A percentile compares a stretch with the other conserved stretches of the same genome.
These are phyloP conservation scores for Anas capensis DNA, from an alignment of 2,797 vertebrate species.

Conservation along the genomic window DNA sequence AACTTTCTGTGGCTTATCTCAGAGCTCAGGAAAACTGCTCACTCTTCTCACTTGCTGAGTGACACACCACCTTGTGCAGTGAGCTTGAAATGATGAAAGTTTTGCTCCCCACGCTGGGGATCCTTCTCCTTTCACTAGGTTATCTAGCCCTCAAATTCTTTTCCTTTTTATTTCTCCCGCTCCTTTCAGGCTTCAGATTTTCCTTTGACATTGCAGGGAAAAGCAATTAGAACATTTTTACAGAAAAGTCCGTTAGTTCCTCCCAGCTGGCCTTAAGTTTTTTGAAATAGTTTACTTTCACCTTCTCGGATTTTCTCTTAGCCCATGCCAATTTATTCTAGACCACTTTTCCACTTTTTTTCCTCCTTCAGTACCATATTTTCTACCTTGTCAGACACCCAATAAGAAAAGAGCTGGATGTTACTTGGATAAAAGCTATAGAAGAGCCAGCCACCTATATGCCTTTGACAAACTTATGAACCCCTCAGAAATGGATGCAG, in stretches of 20 bases:
- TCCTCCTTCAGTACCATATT: background rate
- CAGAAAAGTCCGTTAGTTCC: background rate
- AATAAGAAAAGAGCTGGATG: background rate
- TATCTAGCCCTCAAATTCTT: background rate
- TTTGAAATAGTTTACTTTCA: background rate
- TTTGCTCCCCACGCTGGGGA: background rate
- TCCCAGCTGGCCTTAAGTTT: background rate
- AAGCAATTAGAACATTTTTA: background rate
- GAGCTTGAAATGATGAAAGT: background rate
- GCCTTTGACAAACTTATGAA: background rate
- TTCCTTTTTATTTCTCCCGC: background rate
- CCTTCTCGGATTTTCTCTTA: background rate
- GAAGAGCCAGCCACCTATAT: background rate
- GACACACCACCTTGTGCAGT: background rate
- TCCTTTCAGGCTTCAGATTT: background rate
- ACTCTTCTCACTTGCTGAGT: background rate
- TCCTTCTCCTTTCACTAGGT: background rate
- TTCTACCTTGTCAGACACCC: background rate
- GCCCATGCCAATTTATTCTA: background rate
- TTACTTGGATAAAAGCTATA: background rate
- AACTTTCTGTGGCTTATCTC: background rate
- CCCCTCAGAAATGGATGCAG: background rate
- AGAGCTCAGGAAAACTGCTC: background rate
- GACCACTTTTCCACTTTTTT: background rate
- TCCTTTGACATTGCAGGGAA: background rate